A percentile compares a stretch with the other conserved stretches of the same genome.
Conservation (phyloP, 1,140 invertebrate genomes). For the Scaptomyza graminum region DNA sequence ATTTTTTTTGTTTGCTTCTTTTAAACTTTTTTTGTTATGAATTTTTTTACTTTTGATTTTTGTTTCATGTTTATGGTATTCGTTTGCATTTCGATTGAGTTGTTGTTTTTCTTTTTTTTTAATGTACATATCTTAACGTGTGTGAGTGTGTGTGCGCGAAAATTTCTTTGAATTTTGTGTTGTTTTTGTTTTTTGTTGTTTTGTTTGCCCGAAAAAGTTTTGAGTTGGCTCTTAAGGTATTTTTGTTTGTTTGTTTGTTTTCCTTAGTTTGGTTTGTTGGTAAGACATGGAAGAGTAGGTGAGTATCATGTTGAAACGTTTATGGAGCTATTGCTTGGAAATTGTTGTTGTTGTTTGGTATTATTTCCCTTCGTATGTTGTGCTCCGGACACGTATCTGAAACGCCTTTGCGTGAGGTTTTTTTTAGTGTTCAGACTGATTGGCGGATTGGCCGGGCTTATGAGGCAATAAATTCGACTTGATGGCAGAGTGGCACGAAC, state of each 20-base stretch:
- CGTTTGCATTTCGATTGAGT: constrained; percentile 73
- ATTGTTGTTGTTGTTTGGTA: constrained; percentile 33
- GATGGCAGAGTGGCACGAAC: constrained; percentile 87
- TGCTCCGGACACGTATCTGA: constrained; percentile 28
- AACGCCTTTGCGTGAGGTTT: constrained; percentile 46
- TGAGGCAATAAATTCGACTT: constrained; percentile 69
- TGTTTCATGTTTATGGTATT: constrained; percentile 59
- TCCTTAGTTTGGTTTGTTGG: constrained; percentile 9
- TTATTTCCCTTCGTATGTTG: constrained; percentile 44
- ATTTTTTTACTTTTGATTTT: constrained; percentile 16
- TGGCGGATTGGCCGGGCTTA: constrained; percentile 57
- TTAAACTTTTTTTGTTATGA: constrained; percentile 38
- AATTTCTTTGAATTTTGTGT: constrained; percentile 33
- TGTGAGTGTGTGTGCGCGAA: constrained; percentile 34
- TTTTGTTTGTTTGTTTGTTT: constrained; percentile 17
- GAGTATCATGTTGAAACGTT: constrained; percentile 39
- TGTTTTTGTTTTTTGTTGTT: constrained; percentile 32
- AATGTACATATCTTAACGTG: constrained; percentile 32
- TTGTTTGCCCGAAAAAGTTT: constrained; percentile 27
- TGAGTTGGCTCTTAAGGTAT: constrained; percentile 30
- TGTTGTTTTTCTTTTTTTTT: no score
- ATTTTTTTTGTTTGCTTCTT: constrained; percentile 44
- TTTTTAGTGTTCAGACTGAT: constrained; percentile 52
- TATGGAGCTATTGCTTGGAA: constrained; percentile 39
- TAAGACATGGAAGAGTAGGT: constrained; percentile 42